phyloP scores from a whole-genome alignment of 2,797 vertebrate species.

The Potorous gilbertii region DNA sequence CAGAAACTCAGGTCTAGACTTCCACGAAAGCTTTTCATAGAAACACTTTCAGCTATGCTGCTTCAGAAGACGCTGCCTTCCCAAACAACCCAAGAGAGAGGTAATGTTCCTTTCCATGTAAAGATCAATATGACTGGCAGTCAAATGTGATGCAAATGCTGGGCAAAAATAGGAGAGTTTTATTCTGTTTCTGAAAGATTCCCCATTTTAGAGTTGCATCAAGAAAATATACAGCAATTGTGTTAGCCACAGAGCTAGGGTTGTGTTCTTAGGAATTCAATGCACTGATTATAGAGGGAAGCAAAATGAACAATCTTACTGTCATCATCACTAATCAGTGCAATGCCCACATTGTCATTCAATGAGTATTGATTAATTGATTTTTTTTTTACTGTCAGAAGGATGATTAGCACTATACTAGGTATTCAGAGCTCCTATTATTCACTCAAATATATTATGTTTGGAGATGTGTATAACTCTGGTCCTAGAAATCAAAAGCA shows the following conservation, averaged over 20 bases:
- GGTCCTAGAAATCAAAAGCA: slow-evolving; percentile 3
- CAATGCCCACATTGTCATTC: not conserved
- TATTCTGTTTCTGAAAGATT: not conserved
- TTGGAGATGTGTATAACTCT: slow-evolving; percentile 5
- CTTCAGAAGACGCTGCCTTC: slow-evolving; percentile 3
- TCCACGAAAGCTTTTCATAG: slow-evolving; percentile 25
- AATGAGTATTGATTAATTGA: not conserved
- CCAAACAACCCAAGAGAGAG: slow-evolving; percentile 35
- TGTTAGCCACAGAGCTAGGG: not conserved
- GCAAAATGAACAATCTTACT: not conserved
- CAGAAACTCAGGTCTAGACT: slow-evolving; percentile 15
- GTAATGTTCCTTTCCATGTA: slow-evolving; percentile 10
- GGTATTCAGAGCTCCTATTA: not conserved
- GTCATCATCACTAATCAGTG: not conserved
- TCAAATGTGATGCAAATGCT: not conserved
- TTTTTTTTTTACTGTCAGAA: not conserved
- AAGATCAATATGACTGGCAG: slow-evolving; percentile 15
- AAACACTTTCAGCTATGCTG: slow-evolving; percentile 29
- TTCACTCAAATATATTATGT: not conserved
- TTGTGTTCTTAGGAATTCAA: not conserved
- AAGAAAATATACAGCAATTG: not conserved
- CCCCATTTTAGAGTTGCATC: not conserved
- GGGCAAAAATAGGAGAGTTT: not conserved
- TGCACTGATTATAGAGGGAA: not conserved
- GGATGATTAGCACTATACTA: not conserved